Conservation (phyloP, 2,888 invertebrate species). For the Tiphia femorata region DNA sequence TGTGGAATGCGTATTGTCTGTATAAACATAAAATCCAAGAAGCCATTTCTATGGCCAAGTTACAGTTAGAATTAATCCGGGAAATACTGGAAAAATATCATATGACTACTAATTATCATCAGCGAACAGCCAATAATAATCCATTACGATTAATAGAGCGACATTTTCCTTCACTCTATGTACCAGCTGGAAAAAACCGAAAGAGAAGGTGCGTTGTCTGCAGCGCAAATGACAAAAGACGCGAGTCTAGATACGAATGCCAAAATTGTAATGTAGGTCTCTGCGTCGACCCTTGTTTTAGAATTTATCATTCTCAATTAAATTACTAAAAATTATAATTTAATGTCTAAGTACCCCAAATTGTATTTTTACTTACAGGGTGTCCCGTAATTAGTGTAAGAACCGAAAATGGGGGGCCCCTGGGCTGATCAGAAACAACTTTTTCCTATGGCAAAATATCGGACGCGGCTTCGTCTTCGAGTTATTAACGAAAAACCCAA, state of each 20-base stretch:
- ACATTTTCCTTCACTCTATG: slow-evolving; percentile 15
- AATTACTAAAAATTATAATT: neutral
- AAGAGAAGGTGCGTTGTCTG: slow-evolving; percentile 4
- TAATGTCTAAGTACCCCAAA: neutral
- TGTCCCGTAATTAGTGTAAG: no score
- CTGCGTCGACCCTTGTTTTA: no score
- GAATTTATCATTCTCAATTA: no score
- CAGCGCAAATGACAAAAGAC: neutral
- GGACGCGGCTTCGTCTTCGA: no score
- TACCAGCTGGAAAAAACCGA: slow-evolving; percentile 4
- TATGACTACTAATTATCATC: slow-evolving; percentile 6
- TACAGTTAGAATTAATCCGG: slow-evolving; percentile 15
- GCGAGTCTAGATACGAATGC: neutral
- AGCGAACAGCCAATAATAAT: slow-evolving; percentile 12
- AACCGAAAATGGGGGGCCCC: no score
- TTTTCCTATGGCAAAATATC: no score
- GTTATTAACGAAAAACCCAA: no score
- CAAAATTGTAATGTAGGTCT: neutral
- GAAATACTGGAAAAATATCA: slow-evolving; percentile 17
- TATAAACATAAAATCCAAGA: slow-evolving; percentile 9
- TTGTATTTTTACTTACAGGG: neutral
- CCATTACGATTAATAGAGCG: slow-evolving; percentile 14
- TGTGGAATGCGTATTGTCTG: slow-evolving; percentile 6
- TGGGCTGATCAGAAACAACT: no score
- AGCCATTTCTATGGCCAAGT: slow-evolving; percentile 13